Conservation (phyloP, 2,888 invertebrate species). For the Amphipoea oculea region DNA sequence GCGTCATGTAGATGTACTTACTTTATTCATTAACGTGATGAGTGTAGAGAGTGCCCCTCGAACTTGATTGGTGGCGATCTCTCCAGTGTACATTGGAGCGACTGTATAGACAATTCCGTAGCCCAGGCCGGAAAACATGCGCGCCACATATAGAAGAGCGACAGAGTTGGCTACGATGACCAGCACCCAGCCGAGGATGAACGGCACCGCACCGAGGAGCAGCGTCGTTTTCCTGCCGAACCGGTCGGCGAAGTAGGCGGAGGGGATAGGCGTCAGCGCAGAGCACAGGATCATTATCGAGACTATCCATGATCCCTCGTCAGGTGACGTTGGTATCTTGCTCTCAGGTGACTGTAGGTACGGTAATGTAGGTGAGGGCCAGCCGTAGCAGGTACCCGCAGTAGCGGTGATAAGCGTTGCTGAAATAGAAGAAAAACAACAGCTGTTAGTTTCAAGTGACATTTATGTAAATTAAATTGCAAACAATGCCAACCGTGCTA, state of each 20-base stretch:
- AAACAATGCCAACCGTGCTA: slow-evolving; percentile 58
- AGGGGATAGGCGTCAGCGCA: slow-evolving; percentile 91
- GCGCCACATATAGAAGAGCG: slow-evolving; percentile 89
- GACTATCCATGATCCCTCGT: slow-evolving; percentile 91
- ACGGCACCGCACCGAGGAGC: slow-evolving; percentile 90
- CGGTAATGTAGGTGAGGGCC: slow-evolving; percentile 91
- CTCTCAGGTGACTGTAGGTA: slow-evolving; percentile 85
- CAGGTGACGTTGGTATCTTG: slow-evolving; percentile 86
- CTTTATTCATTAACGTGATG: slow-evolving; percentile 90
- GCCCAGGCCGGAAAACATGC: slow-evolving; percentile 92
- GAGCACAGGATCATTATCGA: slow-evolving; percentile 92
- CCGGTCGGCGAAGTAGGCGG: slow-evolving; percentile 91
- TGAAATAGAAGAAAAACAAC: slow-evolving; percentile 76
- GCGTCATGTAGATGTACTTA: slow-evolving; percentile 72
- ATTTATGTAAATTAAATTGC: slow-evolving; percentile 30
- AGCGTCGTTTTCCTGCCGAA: slow-evolving; percentile 93
- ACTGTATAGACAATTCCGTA: slow-evolving; percentile 91
- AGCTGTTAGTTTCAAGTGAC: slow-evolving; percentile 27
- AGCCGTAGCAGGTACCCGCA: slow-evolving; percentile 90
- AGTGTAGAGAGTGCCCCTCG: slow-evolving; percentile 92
- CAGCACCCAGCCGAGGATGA: slow-evolving; percentile 92
- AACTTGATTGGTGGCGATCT: slow-evolving; percentile 91
- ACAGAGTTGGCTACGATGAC: slow-evolving; percentile 91
- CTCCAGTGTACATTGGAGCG: slow-evolving; percentile 92
- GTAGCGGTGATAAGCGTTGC: slow-evolving; percentile 89